phyloP scores from a whole-genome alignment of 2,888 invertebrate genomes.

The Clunio marinus region DNA sequence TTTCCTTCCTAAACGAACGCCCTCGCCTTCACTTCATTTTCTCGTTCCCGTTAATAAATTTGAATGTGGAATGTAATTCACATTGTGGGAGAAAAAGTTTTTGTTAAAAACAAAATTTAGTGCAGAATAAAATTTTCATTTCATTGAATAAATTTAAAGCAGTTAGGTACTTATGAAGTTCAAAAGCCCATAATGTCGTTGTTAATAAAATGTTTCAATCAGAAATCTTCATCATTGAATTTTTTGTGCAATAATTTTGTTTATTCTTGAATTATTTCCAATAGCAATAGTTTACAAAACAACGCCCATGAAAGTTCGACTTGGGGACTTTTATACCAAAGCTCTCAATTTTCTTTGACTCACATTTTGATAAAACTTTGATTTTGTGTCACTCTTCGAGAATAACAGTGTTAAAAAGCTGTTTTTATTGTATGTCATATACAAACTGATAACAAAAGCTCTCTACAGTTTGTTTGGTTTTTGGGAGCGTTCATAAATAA shows the following conservation, averaged over 20 bases:
- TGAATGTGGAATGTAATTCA: background rate
- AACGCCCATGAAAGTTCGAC: no score
- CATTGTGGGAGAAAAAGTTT: background rate
- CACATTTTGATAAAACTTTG: no score
- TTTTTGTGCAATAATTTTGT: background rate
- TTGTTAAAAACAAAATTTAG: no score
- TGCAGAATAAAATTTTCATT: no score
- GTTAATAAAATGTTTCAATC: no score
- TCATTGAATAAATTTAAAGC: no score
- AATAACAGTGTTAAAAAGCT: background rate
- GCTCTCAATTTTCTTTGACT: no score
- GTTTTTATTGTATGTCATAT: background rate
- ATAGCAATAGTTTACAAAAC: slow-evolving; percentile 4
- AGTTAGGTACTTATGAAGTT: no score
- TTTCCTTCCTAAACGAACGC: background rate
- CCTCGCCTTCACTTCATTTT: background rate
- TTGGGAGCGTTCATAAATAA: no score
- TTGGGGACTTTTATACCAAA: no score
- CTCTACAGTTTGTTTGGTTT: background rate
- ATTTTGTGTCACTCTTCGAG: no score
- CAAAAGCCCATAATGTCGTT: no score
- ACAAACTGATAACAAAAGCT: slow-evolving; percentile 3
- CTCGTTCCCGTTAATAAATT: background rate
- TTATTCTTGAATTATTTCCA: slow-evolving; percentile 6
- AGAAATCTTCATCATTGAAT: background rate